A percentile compares a stretch with the other conserved stretches of the same genome.
Evolutionary conservation across 2,888 invertebrate genomes (phyloP).

Genomic region (Hesperia comma): DNA sequence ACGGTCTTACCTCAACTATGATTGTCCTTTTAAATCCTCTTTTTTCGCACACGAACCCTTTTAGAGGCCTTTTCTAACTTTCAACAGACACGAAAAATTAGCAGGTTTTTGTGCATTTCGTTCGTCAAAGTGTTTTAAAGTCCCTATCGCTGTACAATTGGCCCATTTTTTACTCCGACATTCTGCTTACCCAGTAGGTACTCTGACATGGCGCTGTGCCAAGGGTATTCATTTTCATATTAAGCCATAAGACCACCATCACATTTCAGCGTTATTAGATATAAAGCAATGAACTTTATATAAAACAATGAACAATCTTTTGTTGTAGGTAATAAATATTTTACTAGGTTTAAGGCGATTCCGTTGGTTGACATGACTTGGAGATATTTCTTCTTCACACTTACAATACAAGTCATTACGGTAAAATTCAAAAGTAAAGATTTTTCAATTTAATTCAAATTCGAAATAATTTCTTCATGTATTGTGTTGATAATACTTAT

Average conservation of each 20-base stretch:
- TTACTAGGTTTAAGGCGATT: no score
- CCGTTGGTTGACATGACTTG: no score
- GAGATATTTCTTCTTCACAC: background rate
- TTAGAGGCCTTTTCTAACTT: background rate
- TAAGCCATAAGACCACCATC: background rate
- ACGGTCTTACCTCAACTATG: no score
- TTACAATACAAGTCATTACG: no score
- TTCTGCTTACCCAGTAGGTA: constrained; percentile 30
- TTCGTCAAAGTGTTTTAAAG: constrained; percentile 21
- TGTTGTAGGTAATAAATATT: no score
- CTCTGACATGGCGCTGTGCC: constrained; percentile 24
- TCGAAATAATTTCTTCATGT: no score
- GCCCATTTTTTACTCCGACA: constrained; percentile 32
- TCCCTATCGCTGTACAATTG: constrained; percentile 26
- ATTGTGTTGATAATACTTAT: no score
- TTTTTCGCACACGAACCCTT: background rate
- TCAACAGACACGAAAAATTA: constrained; percentile 18
- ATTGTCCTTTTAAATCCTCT: no score
- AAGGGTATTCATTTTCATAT: constrained; percentile 28
- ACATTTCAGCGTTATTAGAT: background rate
- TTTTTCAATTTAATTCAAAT: no score
- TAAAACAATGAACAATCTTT: no score
- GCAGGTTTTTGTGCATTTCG: constrained; percentile 13
- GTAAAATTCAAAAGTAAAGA: background rate
- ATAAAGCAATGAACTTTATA: no score